Evolutionary conservation across 2,113 vertebrate species (phyloP).

Genomic region (Poeciliopsis prolifica): DNA sequence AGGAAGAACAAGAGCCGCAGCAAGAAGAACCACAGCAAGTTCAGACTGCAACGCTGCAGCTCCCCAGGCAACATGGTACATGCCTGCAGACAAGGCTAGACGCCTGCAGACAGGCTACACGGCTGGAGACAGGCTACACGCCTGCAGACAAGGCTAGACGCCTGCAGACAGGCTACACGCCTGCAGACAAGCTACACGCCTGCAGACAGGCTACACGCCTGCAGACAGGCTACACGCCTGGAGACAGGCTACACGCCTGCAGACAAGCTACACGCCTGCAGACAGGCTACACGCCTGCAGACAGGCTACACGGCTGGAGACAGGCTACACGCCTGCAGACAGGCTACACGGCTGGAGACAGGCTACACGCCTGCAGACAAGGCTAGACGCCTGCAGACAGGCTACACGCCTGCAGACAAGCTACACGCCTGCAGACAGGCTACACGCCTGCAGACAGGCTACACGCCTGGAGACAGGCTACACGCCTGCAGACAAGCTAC

Average conservation of each 20-base stretch:
- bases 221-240: background rate
- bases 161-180: background rate
- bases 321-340: background rate
- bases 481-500: too few relatives aligned
- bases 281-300: background rate
- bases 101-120: background rate
- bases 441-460: background rate
- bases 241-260: too few relatives aligned
- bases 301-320: background rate
- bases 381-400: background rate
- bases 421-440: constrained; percentile 1
- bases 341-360: too few relatives aligned
- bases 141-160: background rate
- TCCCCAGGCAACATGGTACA: constrained; percentile 87
- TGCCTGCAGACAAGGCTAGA: background rate
- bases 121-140: background rate
- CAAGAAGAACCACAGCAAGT: constrained; percentile 97
- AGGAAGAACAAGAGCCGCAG: constrained; percentile 93
- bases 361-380: constrained; percentile 5
- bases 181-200: background rate
- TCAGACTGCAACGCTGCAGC: constrained; percentile 85
- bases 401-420: background rate
- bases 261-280: background rate
- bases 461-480: background rate
- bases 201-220: background rate